phyloP scores from a whole-genome alignment of 2,888 invertebrate species.

The Drosophila pegasa region DNA sequence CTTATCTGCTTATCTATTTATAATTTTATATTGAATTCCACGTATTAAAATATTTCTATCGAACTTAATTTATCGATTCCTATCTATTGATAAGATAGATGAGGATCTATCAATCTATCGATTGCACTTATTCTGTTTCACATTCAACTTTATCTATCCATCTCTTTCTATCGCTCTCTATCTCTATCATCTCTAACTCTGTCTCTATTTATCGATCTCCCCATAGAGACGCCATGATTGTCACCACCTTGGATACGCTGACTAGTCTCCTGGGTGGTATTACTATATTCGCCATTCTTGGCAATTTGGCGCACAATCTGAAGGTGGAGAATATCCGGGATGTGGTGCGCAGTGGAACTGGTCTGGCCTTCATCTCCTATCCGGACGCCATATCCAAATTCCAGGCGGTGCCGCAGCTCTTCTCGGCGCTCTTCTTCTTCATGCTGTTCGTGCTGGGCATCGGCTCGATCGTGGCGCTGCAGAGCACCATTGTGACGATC shows the following conservation, averaged over 20 bases:
- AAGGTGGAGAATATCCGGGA: slow-evolving; percentile 86
- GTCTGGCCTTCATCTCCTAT: slow-evolving; percentile 93
- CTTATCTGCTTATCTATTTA: too few relatives aligned
- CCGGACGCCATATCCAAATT: slow-evolving; percentile 93
- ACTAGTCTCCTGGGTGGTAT: slow-evolving; percentile 92
- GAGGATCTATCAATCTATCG: neutral
- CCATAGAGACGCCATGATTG: slow-evolving; percentile 91
- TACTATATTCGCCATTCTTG: slow-evolving; percentile 93
- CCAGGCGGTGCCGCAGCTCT: slow-evolving; percentile 89
- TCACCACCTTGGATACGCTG: slow-evolving; percentile 92
- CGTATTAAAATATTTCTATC: too few relatives aligned
- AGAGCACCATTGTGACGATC: slow-evolving; percentile 89
- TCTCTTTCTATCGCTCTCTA: neutral
- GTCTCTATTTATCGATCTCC: neutral
- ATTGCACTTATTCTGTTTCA: neutral
- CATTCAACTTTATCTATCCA: too few relatives aligned
- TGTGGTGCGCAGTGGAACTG: slow-evolving; percentile 91
- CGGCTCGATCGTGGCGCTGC: slow-evolving; percentile 90
- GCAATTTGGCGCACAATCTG: slow-evolving; percentile 90
- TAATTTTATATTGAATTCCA: too few relatives aligned
- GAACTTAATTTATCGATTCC: neutral
- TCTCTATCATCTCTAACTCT: neutral
- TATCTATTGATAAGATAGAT: too few relatives aligned
- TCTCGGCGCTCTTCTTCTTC: slow-evolving; percentile 91
- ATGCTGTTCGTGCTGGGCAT: slow-evolving; percentile 93